Base-by-base conservation (phyloP, 1,140 invertebrate species). In the Acyrthosiphon pisum region DNA sequence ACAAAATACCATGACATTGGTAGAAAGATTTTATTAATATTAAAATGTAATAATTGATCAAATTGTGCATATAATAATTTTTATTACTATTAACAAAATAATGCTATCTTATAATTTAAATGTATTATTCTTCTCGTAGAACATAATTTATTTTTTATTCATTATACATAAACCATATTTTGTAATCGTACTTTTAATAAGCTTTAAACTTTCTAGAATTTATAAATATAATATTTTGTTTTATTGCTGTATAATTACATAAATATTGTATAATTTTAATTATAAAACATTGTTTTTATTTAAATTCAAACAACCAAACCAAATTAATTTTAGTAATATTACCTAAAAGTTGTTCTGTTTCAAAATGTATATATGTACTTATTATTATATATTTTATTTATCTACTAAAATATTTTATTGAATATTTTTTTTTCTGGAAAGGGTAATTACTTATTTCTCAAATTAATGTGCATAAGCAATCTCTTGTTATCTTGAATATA, bases 41-140 rank as follows among this genome's bases (percentile, higher is more conserved):
- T 35, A 89, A 53, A 53, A 89, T 89, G 60, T 68, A 68, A 89
- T 89, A 37, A 53, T 89, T 89, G 87, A 89, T 89, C 87, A 89
- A 53, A 89, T 37, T 87, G 9, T 86, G 11, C 23, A 30, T 50
- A 22, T 86, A 86, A 84, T 84, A 84, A 84, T 81, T 84, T 53
- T 68, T 68, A 68, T 68, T 89, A 22, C 8, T 41, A 89, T 46
- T 87, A 18, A 87, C 60, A 68, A 68, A 68, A 68, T 30, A n/a
- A n/a, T 68, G 30, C 11, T n/a, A 48, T 87, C 9, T 87, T 87
- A n/a, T 48, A 87, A 48, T 87, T 46, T 48, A 20, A 41, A n/a
- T 46, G 20, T n/a, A 84, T 84, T 44, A 44, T 44, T 44, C 44
- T 44, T 30, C 11, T 84, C 30, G 6, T 44, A 37, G 8, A 44